Percentiles rank a stretch among this genome's conserved stretches.
phyloP scores from a whole-genome alignment of 2,113 vertebrate genomes.

The Charadrius vociferus region DNA sequence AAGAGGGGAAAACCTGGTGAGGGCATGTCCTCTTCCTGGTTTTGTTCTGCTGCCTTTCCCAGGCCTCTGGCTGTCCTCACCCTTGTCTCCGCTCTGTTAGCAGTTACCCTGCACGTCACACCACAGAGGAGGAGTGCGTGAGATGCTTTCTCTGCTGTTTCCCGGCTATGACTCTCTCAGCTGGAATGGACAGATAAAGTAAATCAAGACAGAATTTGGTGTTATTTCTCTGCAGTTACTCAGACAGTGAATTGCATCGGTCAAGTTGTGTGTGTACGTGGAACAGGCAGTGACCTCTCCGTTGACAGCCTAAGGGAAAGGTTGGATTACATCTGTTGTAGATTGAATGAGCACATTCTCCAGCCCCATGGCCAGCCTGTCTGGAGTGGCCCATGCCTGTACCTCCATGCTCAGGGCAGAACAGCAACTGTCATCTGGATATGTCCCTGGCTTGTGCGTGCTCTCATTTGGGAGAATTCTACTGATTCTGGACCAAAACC shows the following conservation, averaged over 20 bases:
- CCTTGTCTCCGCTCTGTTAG: not conserved
- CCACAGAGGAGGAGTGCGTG: accelerated
- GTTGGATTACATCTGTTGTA: not conserved
- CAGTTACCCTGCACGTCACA: not conserved
- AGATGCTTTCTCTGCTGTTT: not conserved
- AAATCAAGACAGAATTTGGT: not conserved
- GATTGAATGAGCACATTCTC: not conserved
- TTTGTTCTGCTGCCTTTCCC: not conserved
- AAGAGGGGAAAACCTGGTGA: not conserved
- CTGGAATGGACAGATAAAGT: not conserved
- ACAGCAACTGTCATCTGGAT: not conserved
- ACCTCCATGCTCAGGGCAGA: not conserved
- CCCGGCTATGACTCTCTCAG: not conserved
- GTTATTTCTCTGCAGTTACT: not conserved
- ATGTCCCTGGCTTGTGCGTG: not conserved
- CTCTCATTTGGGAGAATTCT: not conserved
- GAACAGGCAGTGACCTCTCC: not conserved
- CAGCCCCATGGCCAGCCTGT: not conserved
- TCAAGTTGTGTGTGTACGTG: accelerated
- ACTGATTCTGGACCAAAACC: not conserved
- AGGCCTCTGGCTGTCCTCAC: not conserved
- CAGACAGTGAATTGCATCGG: accelerated
- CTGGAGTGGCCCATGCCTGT: not conserved
- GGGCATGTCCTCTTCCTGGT: not conserved
- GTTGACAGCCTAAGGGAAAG: not conserved